These are phyloP conservation scores for Toxostoma redivivum DNA, from an alignment of 2,113 vertebrate genomes.

Conservation along the genomic window DNA sequence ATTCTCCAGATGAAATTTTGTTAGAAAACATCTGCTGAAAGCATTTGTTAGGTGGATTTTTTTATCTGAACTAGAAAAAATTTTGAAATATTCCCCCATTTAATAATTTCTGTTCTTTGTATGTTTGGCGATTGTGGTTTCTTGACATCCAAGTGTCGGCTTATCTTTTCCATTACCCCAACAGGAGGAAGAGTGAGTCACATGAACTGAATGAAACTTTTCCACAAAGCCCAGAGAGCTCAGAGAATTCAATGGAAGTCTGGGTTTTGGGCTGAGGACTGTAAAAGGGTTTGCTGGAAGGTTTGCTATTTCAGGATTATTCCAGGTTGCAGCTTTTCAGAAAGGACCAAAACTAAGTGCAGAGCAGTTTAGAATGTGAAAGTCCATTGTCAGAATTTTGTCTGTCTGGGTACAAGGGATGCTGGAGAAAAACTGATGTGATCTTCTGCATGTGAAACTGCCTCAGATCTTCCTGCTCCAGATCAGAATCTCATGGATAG, in stretches of 20 bases:
- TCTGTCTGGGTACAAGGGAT: background rate
- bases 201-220: background rate
- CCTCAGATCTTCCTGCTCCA: background rate
- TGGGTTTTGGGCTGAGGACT: background rate
- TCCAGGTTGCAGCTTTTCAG: background rate
- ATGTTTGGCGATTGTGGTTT: background rate
- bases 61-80: background rate
- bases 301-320: background rate
- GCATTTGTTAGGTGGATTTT: background rate
- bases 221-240: background rate
- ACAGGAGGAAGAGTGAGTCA: background rate
- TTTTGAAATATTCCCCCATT: background rate
- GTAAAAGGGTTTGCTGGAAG: background rate
- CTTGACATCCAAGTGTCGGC: background rate
- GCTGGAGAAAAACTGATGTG: background rate
- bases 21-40: background rate
- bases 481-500: background rate
- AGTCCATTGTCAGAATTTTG: background rate
- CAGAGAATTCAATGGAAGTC: background rate
- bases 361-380: background rate
- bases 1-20: background rate
- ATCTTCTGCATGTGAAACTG: background rate
- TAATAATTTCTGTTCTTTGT: background rate
- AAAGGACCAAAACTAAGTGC: background rate
- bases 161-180: background rate